Evolutionary conservation across 1,140 invertebrate species (phyloP).

Genomic region (Kradibia gibbosae): DNA sequence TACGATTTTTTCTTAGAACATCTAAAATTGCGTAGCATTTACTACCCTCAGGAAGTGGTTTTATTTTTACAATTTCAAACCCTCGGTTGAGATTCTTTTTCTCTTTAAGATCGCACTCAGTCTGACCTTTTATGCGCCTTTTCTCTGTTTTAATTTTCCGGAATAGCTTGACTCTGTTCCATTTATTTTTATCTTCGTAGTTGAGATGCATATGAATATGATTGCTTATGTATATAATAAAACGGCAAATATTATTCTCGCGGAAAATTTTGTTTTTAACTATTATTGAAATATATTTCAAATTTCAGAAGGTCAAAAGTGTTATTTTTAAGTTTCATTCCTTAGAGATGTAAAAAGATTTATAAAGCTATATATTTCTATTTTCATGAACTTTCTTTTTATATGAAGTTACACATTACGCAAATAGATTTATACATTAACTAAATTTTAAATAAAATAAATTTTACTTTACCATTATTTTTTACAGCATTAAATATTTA

Average conservation of each 20-base stretch:
- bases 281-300: neutral
- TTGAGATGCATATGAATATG: neutral
- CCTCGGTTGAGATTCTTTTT: neutral
- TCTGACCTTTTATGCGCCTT: neutral
- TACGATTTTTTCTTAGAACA: neutral
- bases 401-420: too few relatives aligned
- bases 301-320: neutral
- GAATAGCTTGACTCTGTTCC: neutral
- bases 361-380: neutral
- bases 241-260: neutral
- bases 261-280: neutral
- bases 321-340: neutral
- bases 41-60: neutral
- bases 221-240: neutral
- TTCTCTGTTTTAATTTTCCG: slow-evolving; percentile 18
- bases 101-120: neutral
- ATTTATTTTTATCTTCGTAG: slow-evolving; percentile 14
- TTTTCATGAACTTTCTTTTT: neutral
- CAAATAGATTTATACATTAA: too few relatives aligned
- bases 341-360: neutral
- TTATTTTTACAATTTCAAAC: slow-evolving; percentile 21
- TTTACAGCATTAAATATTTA: too few relatives aligned
- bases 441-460: too few relatives aligned
- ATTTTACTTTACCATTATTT: too few relatives aligned
- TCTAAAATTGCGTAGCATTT: neutral